Percentiles rank a stretch among this genome's conserved stretches.
Conservation (phyloP, 2,888 invertebrate species). For the Ephialtes manifestator region DNA sequence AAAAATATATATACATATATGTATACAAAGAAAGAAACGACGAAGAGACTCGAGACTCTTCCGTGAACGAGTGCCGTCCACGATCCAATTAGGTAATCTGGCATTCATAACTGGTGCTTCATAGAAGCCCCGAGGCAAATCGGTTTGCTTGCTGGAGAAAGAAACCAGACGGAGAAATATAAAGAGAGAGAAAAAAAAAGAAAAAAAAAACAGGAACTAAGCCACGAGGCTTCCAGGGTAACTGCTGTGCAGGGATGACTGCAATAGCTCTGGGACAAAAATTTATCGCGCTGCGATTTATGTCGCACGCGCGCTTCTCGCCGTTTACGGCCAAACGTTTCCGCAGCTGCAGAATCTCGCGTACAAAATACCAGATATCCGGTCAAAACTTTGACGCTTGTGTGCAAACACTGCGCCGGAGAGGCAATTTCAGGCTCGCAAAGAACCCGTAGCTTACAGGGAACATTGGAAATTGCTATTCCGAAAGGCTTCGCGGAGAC, state of each 20-base stretch:
- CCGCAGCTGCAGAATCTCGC: neutral
- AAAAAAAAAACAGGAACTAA: neutral
- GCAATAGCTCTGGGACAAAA: slow-evolving; percentile 8
- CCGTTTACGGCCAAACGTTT: slow-evolving; percentile 22
- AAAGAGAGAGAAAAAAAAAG: neutral
- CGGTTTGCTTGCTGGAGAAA: slow-evolving; percentile 44
- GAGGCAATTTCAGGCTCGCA: slow-evolving; percentile 17
- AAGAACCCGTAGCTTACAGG: neutral
- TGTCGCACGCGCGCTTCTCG: slow-evolving; percentile 3
- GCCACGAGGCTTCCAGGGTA: slow-evolving; percentile 30
- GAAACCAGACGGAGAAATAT: slow-evolving; percentile 23
- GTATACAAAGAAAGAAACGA: slow-evolving; percentile 3
- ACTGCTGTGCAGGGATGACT: slow-evolving; percentile 19
- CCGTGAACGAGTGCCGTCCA: slow-evolving; percentile 21
- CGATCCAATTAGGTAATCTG: slow-evolving; percentile 67
- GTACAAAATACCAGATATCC: slow-evolving; percentile 19
- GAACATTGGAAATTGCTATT: slow-evolving; percentile 31
- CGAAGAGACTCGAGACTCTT: slow-evolving; percentile 29
- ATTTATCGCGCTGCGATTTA: slow-evolving; percentile 39
- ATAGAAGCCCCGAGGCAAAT: slow-evolving; percentile 63
- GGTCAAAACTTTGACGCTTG: slow-evolving; percentile 37
- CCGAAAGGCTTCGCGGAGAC: slow-evolving; percentile 3
- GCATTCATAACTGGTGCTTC: slow-evolving; percentile 68
- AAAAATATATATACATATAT: neutral
- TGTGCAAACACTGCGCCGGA: neutral